Base-by-base conservation (phyloP, 1,140 invertebrate genomes). In the Dryas iulia region DNA sequence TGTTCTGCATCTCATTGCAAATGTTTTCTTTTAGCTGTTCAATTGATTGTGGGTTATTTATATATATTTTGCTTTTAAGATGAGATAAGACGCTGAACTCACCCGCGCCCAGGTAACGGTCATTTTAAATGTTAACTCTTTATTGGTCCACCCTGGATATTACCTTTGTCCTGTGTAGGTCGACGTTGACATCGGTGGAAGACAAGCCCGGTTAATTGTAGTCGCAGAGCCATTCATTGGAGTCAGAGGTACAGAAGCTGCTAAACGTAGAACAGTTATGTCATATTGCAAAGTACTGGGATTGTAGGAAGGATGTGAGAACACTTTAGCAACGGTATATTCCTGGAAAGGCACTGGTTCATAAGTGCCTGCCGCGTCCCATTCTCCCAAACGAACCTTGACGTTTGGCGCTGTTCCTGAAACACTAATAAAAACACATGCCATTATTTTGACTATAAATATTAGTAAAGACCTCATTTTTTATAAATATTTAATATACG, bases 181-280 rank as follows among this genome's bases (percentile, higher is more conserved):
- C 2, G 93, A 82, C 24, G 83, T 81, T 3, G 90, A 75, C 10
- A 78, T 66, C 0, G 92, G 85, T 4, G 96, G 95, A 23, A 96
- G 78, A 71, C 96, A 97, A 0, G 94, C 94, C 4, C 95, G 94
- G 24, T 95, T 94, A 31, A 97, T 95, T n/a, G 95, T 95, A 1
- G 94, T 94, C 35, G 88, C 92, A 33, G 84, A 85, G 3, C 91
- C 90, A 30, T 52, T 64, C 14, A 68, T 65, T 11, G 85, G 83
- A 3, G 93, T 87, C 0, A 95, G 81, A 1, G 95, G 94, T 4
- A 96, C 93, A 2, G 93, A 76, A 0, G 89, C 73, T 2, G 92
- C 86, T 0, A 97, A 76, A 57, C 92, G 91, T 23, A 97, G 79
- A 0, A 97, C 83, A 18, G 95, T 95, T 35, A 96, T 83, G 73